A percentile compares a stretch with the other conserved stretches of the same genome.
Evolutionary conservation across 2,113 vertebrate species (phyloP).

Genomic region (Cavia porcellus): DNA sequence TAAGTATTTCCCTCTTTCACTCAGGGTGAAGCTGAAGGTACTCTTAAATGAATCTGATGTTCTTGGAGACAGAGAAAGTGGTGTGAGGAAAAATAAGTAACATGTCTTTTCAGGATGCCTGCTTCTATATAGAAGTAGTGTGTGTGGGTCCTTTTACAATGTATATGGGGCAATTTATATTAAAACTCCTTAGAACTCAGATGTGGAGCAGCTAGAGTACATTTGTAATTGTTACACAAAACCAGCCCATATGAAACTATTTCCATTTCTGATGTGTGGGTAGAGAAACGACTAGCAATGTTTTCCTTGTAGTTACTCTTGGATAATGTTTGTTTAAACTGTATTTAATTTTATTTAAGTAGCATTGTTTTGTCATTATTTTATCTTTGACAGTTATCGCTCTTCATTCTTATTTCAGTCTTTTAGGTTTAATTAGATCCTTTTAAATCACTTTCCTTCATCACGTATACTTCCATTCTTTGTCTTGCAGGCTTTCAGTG

Average conservation of each 20-base stretch:
- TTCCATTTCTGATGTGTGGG: neutral
- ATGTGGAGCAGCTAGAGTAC: neutral
- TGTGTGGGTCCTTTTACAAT: conserved; percentile 84
- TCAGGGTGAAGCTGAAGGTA: conserved; percentile 86
- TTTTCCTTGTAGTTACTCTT: neutral
- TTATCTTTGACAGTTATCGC: neutral
- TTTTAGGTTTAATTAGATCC: neutral
- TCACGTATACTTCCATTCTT: neutral
- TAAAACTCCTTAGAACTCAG: conserved; percentile 85
- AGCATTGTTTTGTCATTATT: conserved; percentile 6
- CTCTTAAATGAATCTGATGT: conserved; percentile 84
- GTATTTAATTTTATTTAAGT: conserved; percentile 1
- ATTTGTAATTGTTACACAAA: neutral
- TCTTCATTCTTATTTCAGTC: neutral
- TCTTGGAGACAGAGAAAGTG: conserved; percentile 83
- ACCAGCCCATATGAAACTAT: neutral
- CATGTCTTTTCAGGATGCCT: conserved; percentile 85
- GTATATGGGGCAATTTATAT: conserved; percentile 86
- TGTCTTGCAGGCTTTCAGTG: neutral
- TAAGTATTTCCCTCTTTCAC: conserved; percentile 88
- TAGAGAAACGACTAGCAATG: neutral
- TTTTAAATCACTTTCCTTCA: neutral
- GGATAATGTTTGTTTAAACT: neutral
- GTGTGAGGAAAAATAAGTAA: conserved; percentile 85
- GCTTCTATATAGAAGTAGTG: conserved; percentile 85